These are phyloP conservation scores for Arctocebus calabarensis DNA, from an alignment of 2,797 vertebrate species.

Conservation along the genomic window DNA sequence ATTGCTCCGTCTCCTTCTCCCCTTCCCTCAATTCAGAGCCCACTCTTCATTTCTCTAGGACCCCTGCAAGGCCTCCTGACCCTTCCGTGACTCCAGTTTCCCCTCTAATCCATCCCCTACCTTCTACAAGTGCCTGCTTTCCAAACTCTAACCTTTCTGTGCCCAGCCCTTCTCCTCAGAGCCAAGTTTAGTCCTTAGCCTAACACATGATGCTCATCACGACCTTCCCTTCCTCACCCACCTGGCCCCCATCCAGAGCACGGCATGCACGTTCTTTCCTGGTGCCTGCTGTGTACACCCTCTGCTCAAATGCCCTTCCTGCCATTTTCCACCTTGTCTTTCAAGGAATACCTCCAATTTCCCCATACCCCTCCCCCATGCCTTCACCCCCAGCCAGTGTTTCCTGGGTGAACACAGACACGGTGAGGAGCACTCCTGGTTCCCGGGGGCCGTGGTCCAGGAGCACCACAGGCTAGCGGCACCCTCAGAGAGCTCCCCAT, in stretches of 20 bases:
- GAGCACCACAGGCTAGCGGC: not conserved
- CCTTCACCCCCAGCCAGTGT: not conserved
- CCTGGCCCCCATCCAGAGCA: not conserved
- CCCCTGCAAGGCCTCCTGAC: not conserved
- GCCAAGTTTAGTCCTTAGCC: not conserved
- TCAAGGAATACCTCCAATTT: not conserved
- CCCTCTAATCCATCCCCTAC: not conserved
- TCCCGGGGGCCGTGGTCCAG: not conserved
- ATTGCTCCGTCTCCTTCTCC: not conserved
- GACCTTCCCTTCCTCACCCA: fast-evolving
- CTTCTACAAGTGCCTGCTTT: not conserved
- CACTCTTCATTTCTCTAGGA: too few species aligned
- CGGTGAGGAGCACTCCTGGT: not conserved
- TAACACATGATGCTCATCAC: not conserved
- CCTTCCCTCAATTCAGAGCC: not conserved
- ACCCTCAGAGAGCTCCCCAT: not conserved
- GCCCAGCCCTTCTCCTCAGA: not conserved
- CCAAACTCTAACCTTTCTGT: not conserved
- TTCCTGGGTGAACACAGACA: not conserved
- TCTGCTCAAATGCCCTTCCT: not conserved
- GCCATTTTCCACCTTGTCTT: not conserved
- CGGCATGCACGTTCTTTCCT: fast-evolving
- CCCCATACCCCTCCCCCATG: too few species aligned
- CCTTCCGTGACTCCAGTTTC: not conserved
- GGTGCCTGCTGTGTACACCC: fast-evolving